A percentile compares a stretch with the other conserved stretches of the same genome.
Evolutionary conservation across 2,888 invertebrate species (phyloP).

Genomic region (Apodemia mormo): DNA sequence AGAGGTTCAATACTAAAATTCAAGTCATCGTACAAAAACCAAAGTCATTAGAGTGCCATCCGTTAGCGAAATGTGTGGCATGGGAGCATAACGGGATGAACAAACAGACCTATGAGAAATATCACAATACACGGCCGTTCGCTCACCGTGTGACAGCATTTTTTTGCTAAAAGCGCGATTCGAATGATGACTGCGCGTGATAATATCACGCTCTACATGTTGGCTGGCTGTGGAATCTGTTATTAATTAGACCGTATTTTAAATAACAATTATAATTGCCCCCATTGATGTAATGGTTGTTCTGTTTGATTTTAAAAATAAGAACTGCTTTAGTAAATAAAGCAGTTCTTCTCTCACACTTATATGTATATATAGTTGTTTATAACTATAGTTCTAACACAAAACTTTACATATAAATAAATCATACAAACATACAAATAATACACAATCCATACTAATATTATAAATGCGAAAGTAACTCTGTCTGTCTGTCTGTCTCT

Average conservation of each 20-base stretch:
- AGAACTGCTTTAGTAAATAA: no score
- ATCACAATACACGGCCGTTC: neutral
- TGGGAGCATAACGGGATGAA: conserved; percentile 24
- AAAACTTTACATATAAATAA: no score
- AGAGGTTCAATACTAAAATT: neutral
- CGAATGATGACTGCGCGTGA: neutral
- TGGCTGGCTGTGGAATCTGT: neutral
- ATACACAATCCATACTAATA: no score
- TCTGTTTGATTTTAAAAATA: no score
- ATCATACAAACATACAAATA: no score
- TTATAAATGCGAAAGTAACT: no score
- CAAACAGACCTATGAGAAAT: conserved; percentile 16
- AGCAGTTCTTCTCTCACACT: no score
- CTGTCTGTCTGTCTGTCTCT: no score
- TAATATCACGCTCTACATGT: neutral
- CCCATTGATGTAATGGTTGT: no score
- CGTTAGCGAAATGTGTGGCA: conserved; percentile 25
- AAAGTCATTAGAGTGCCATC: conserved; percentile 3
- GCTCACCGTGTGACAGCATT: neutral
- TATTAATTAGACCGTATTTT: neutral
- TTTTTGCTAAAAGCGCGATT: conserved; percentile 5
- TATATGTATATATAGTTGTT: no score
- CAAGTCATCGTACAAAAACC: neutral
- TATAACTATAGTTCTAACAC: no score
- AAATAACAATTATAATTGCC: no score